Percentiles rank a stretch among this genome's conserved stretches.
Evolutionary conservation across 2,113 vertebrate species (phyloP).

Genomic region (Jacana jacana): DNA sequence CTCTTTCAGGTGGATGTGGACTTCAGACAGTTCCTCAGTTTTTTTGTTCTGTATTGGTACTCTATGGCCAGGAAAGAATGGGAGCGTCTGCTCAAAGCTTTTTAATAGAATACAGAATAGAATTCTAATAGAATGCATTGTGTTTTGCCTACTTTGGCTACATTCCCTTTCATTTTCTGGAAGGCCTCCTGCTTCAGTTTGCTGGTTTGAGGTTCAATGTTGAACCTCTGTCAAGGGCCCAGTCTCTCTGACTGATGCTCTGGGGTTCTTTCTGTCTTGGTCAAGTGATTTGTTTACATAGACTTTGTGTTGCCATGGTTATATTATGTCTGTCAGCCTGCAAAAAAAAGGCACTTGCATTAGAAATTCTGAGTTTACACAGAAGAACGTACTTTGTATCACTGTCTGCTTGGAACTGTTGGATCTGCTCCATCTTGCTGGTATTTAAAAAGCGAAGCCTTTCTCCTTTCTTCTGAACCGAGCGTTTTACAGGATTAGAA

Average conservation of each 20-base stretch:
- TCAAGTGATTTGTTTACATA: slow-evolving; percentile 53
- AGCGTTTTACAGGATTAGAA: slow-evolving; percentile 14
- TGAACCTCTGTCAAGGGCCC: not conserved
- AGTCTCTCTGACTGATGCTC: not conserved
- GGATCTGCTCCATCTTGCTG: slow-evolving; percentile 5
- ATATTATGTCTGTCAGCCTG: not conserved
- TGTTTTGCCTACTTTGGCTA: not conserved
- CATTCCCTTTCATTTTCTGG: not conserved
- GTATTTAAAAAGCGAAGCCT: not conserved
- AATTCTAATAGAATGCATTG: not conserved
- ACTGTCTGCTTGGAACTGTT: not conserved
- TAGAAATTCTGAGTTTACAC: slow-evolving; percentile 34
- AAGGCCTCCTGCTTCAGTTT: not conserved
- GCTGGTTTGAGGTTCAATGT: not conserved
- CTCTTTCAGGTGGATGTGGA: not conserved
- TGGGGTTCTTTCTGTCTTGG: not conserved
- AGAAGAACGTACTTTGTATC: slow-evolving; percentile 18
- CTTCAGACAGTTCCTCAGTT: not conserved
- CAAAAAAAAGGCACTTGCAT: not conserved
- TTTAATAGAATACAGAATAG: too few relatives aligned
- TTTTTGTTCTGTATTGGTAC: not conserved
- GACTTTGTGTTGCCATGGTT: slow-evolving; percentile 53
- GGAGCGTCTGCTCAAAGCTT: not conserved
- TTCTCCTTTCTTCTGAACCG: not conserved
- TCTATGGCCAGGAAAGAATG: not conserved